Evolutionary conservation across 2,797 vertebrate species (phyloP), one percentile per base, ranked within the genome.

Genomic region (Cephalopachus bancanus): DNA sequence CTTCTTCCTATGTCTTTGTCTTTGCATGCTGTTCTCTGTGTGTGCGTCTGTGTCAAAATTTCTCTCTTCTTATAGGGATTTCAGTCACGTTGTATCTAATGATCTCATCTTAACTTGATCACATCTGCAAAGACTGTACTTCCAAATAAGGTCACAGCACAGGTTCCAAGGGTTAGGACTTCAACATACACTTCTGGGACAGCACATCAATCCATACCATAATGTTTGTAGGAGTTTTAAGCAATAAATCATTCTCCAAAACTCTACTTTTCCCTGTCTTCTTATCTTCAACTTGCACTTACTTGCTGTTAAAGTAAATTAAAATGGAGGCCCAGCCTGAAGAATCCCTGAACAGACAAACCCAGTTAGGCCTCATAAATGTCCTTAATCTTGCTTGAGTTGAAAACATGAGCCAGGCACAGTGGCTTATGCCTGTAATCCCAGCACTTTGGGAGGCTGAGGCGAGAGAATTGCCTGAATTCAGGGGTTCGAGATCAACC

Each of bases 181-280:
- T 72, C 55, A 74, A 89, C 17, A 33, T 92, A 69, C 80, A 80
- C 64, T 71, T 91, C 71, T n/a, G 53, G 44, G 33, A 85, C 69
- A 86, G 51, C 20, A 67, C 92, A 57, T 71, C 80, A 78, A 93
- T 24, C 2, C 30, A 57, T 78, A 44, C 67, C 24, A 89, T 65
- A 83, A 75, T 37, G 59, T 85, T 74, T 93, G 22, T 59, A 93
- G 57, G 17, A 84, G 83, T 91, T 94, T 88, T 65, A 95, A 78
- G 30, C 24, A 79, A 84, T 57, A 55, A 92, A 55, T 75, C 28
- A 53, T 65, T 79, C 24, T 94, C 28, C 1, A 55, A 81, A 79
- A 24, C 51, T 53, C 33, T 10, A 49, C 7, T 76, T 88, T 62
- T 91, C 44, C n/a, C 20, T 17, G 24, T 51, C 53, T 59, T 28